phyloP scores from a whole-genome alignment of 1,140 invertebrate species.

The Zaprionus davidi region DNA sequence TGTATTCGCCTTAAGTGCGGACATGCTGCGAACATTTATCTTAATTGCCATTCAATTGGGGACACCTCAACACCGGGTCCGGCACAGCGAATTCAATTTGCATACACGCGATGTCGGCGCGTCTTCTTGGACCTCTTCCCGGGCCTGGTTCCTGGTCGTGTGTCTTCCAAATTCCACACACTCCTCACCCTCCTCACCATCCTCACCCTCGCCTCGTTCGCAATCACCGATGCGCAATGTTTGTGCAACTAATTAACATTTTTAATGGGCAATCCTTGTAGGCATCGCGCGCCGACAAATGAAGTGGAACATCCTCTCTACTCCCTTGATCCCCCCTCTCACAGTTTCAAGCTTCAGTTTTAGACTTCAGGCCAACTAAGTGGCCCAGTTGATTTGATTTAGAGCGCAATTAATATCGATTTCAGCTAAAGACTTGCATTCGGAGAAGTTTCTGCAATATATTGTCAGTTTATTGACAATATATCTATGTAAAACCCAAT shows the following conservation, averaged over 20 bases:
- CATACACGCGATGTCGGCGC: conserved; percentile 58
- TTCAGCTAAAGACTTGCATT: neutral
- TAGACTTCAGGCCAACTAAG: conserved; percentile 27
- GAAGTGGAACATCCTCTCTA: conserved; percentile 52
- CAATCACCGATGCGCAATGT: conserved; percentile 76
- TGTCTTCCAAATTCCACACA: conserved; percentile 37
- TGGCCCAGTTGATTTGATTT: conserved; percentile 66
- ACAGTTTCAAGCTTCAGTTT: neutral
- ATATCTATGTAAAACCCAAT: neutral
- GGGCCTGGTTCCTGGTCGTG: conserved; percentile 22
- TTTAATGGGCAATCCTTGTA: conserved; percentile 80
- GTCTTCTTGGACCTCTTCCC: neutral
- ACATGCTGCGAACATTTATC: conserved; percentile 80
- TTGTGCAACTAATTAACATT: conserved; percentile 83
- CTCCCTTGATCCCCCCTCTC: neutral
- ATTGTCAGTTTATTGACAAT: neutral
- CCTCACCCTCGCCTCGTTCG: conserved; percentile 21
- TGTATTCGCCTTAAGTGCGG: conserved; percentile 64
- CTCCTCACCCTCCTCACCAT: conserved; percentile 7
- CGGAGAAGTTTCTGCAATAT: neutral
- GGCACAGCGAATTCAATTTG: conserved; percentile 63
- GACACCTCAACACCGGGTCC: conserved; percentile 42
- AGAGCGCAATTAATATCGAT: conserved; percentile 61
- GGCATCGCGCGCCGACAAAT: conserved; percentile 48
- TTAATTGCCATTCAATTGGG: conserved; percentile 81